phyloP scores from a whole-genome alignment of 1,140 invertebrate genomes.

The Neodiprion pinetum region DNA sequence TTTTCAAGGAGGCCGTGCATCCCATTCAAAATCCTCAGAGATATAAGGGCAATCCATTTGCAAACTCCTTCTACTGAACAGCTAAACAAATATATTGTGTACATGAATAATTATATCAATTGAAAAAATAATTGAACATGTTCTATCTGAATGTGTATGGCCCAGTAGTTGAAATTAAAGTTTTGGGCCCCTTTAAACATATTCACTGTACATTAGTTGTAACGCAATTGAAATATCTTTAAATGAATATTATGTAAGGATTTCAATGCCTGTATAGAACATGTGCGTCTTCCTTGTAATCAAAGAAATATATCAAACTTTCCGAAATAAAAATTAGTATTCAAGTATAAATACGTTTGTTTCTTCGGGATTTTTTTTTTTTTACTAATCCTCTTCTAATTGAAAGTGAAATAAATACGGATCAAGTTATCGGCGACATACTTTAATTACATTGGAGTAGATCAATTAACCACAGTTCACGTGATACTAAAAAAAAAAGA shows the following conservation, averaged over 20 bases:
- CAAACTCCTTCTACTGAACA: no score
- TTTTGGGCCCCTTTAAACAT: neutral
- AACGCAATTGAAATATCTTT: neutral
- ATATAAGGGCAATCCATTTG: no score
- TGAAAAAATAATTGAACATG: neutral
- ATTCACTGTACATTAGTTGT: neutral
- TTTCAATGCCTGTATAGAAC: neutral
- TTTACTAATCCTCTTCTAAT: no score
- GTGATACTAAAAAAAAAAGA: no score
- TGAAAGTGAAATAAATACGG: no score
- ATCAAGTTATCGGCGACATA: no score
- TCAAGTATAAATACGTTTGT: neutral
- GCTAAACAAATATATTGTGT: neutral
- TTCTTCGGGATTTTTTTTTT: no score
- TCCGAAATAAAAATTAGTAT: neutral
- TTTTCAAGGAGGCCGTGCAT: no score
- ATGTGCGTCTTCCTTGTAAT: constrained; percentile 2
- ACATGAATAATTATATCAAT: neutral
- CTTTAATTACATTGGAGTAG: no score
- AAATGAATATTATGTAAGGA: neutral
- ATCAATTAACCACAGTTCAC: no score
- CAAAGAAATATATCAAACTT: neutral
- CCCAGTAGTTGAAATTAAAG: neutral
- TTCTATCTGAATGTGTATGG: neutral
- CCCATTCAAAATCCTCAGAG: no score